Conservation (phyloP, 2,797 vertebrate species). For the Enteromius argenteus region DNA sequence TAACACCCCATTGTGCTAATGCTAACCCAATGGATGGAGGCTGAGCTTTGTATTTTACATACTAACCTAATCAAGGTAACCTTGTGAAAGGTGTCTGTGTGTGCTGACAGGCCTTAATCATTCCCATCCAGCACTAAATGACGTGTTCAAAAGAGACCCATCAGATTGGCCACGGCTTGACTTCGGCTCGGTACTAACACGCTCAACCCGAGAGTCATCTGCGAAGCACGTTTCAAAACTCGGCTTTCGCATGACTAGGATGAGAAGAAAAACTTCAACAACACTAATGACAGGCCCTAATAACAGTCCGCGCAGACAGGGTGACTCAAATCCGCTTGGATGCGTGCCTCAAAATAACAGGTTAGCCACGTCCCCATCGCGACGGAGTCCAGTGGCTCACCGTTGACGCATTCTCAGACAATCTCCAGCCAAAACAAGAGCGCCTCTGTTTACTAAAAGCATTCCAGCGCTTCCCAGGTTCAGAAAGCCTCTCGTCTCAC, state of each 20-base stretch:
- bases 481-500: slow-evolving; percentile 56
- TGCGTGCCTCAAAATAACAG: slow-evolving; percentile 72
- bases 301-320: slow-evolving; percentile 69
- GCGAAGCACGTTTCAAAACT: slow-evolving; percentile 72
- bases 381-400: slow-evolving; percentile 8
- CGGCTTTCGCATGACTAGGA: slow-evolving; percentile 75
- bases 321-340: slow-evolving; percentile 69
- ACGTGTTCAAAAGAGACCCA: slow-evolving; percentile 76
- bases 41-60: slow-evolving; percentile 80
- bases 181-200: slow-evolving; percentile 72
- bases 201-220: slow-evolving; percentile 80
- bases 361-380: slow-evolving; percentile 62
- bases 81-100: slow-evolving; percentile 17
- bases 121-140: slow-evolving; percentile 80
- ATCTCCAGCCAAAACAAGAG: slow-evolving; percentile 70
- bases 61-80: background rate
- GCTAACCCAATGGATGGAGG: slow-evolving; percentile 80
- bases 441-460: slow-evolving; percentile 70
- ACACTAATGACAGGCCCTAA: slow-evolving; percentile 77
- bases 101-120: slow-evolving; percentile 73
- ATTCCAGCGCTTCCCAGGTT: slow-evolving; percentile 55
- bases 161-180: slow-evolving; percentile 79
- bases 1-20: slow-evolving; percentile 78
- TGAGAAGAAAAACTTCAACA: slow-evolving; percentile 76
- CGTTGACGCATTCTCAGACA: slow-evolving; percentile 63